phyloP scores from a whole-genome alignment of 1,140 invertebrate species.

The Drosophila littoralis region DNA sequence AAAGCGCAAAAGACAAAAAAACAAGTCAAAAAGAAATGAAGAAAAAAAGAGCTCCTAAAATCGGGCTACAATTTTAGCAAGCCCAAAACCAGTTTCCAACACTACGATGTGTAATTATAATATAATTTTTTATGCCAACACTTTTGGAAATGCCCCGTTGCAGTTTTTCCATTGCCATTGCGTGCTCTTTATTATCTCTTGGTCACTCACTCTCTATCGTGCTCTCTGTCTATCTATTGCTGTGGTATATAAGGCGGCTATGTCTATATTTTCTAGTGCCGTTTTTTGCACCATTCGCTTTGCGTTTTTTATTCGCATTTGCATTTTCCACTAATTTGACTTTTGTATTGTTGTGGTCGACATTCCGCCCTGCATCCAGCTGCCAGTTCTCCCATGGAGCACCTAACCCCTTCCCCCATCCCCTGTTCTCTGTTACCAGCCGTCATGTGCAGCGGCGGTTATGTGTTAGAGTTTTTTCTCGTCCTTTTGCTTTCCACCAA shows the following conservation, averaged over 20 bases:
- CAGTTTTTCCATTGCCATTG: conserved; percentile 25
- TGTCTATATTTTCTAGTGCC: conserved; percentile 81
- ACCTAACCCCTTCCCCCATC: not conserved
- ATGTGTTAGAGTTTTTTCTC: conserved; percentile 75
- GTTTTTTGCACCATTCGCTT: conserved; percentile 56
- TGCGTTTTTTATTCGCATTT: conserved; percentile 61
- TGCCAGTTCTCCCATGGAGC: not conserved
- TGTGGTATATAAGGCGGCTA: conserved; percentile 61
- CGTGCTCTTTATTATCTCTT: conserved; percentile 5
- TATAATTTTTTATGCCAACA: conserved; percentile 64
- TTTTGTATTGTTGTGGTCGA: conserved; percentile 80
- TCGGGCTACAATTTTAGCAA: conserved; percentile 46
- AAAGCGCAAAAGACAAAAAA: not conserved
- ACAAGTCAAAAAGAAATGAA: not conserved
- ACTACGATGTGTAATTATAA: conserved; percentile 68
- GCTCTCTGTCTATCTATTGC: conserved; percentile 36
- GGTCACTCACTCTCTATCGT: not conserved
- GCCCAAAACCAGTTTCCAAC: conserved; percentile 10
- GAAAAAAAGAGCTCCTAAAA: conserved; percentile 47
- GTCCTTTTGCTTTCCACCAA: conserved; percentile 81
- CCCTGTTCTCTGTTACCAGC: not conserved
- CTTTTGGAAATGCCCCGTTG: conserved; percentile 41
- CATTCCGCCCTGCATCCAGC: conserved; percentile 25
- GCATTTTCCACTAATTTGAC: conserved; percentile 83
- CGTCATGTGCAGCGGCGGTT: conserved; percentile 35